These are phyloP conservation scores for Ariolimax columbianus DNA, from an alignment of 2,888 invertebrate genomes.

Conservation along the genomic window DNA sequence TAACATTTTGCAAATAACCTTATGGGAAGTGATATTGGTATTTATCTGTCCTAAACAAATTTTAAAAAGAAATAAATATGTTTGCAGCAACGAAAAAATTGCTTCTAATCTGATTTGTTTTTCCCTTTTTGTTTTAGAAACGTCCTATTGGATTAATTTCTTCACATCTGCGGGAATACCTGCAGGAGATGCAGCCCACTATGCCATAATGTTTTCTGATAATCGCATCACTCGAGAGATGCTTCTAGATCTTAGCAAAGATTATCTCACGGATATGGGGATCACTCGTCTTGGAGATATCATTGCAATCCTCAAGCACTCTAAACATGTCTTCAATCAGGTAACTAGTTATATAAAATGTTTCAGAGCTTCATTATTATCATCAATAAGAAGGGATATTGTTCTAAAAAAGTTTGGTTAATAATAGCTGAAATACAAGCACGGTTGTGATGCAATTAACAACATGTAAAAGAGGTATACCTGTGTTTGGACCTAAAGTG, in stretches of 20 bases:
- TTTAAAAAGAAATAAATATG: no score
- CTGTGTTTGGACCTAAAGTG: no score
- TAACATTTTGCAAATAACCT: no score
- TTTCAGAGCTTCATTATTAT: no score
- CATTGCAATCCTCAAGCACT: conserved; percentile 84
- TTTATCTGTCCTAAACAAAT: no score
- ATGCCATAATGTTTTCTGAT: conserved; percentile 91
- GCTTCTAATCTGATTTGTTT: background rate
- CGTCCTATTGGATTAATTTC: conserved; percentile 87
- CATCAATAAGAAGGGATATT: no score
- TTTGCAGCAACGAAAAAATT: background rate
- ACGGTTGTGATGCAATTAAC: no score
- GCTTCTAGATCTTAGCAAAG: conserved; percentile 91
- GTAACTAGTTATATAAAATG: conserved; percentile 56
- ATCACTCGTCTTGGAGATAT: conserved; percentile 85
- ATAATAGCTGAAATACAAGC: no score
- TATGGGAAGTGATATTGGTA: no score
- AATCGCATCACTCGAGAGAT: conserved; percentile 92
- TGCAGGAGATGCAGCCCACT: conserved; percentile 87
- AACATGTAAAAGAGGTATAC: no score
- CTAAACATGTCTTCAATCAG: conserved; percentile 82
- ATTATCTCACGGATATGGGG: conserved; percentile 92
- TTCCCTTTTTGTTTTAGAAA: conserved; percentile 59
- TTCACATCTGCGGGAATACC: conserved; percentile 92
- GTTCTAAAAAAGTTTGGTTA: no score